Conservation (phyloP, 2,888 invertebrate genomes). For the Aphodius granarius region DNA sequence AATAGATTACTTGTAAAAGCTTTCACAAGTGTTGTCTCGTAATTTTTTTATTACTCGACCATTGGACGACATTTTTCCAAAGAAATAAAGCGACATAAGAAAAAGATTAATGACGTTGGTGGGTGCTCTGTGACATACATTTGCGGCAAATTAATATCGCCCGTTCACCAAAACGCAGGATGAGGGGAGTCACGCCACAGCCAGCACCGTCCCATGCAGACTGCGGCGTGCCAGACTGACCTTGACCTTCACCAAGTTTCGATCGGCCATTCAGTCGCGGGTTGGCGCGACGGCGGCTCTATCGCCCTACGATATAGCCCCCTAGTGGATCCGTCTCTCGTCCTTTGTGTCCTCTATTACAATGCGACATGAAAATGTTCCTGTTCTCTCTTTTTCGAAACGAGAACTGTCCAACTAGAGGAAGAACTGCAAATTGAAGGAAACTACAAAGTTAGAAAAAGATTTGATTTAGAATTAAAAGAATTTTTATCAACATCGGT, state of each 20-base stretch:
- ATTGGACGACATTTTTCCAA: too few species aligned
- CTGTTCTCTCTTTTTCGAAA: too few species aligned
- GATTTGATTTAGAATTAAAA: too few species aligned
- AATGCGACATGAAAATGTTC: too few species aligned
- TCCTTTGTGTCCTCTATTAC: too few species aligned
- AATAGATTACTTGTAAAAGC: too few species aligned
- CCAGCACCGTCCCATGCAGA: slow-evolving; percentile 20
- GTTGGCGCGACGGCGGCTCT: slow-evolving; percentile 23
- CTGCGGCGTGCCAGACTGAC: slow-evolving; percentile 40
- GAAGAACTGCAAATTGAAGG: too few species aligned
- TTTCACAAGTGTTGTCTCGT: too few species aligned
- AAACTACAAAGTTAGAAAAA: too few species aligned
- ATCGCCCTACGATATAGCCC: slow-evolving; percentile 29
- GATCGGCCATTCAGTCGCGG: slow-evolving; percentile 36
- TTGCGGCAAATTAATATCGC: background rate
- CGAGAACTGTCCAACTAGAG: too few species aligned
- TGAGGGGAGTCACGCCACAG: background rate
- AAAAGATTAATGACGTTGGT: background rate
- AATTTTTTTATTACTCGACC: too few species aligned
- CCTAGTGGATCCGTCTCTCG: background rate
- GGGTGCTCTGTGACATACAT: background rate
- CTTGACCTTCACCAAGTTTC: slow-evolving; percentile 42
- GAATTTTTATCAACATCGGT: too few species aligned
- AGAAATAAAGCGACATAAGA: background rate
- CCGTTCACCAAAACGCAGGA: background rate